Evolutionary conservation across 1,140 invertebrate species (phyloP).

Genomic region (Acromyrmex heyeri): DNA sequence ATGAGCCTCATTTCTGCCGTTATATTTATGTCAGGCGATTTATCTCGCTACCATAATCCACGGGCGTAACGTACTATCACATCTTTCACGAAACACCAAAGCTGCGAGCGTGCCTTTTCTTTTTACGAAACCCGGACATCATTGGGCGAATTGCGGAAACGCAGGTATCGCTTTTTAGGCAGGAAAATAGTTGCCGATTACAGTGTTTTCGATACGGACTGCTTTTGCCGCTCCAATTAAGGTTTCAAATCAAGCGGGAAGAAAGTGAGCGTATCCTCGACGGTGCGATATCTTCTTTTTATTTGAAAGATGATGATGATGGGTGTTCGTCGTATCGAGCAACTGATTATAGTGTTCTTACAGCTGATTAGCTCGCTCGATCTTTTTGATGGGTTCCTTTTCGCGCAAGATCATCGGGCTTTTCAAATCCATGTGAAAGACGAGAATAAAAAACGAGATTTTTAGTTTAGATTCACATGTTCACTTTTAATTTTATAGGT

Average conservation of each 20-base stretch:
- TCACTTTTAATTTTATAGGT: background rate
- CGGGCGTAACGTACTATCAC: background rate
- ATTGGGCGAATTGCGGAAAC: constrained; percentile 6
- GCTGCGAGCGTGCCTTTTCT: background rate
- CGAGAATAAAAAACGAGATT: background rate
- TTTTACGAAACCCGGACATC: background rate
- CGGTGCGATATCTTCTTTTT: constrained; percentile 1
- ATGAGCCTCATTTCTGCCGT: constrained; percentile 11
- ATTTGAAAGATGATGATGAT: constrained; percentile 16
- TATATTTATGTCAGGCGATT: constrained; percentile 44
- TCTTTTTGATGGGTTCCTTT: background rate
- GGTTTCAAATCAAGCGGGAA: constrained; percentile 14
- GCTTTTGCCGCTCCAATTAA: constrained; percentile 15
- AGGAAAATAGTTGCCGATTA: constrained; percentile 13
- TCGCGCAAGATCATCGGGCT: background rate
- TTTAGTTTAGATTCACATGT: background rate
- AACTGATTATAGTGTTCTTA: constrained; percentile 8
- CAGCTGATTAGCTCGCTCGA: background rate
- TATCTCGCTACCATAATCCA: constrained; percentile 32
- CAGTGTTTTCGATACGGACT: constrained; percentile 1
- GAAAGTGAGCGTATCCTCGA: background rate
- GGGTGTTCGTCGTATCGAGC: background rate
- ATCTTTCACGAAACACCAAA: background rate
- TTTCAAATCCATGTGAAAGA: background rate
- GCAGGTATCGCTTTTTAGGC: constrained; percentile 1